These are phyloP conservation scores for Campopleginae sp. DNA, from an alignment of 2,888 invertebrate genomes.

Conservation along the genomic window DNA sequence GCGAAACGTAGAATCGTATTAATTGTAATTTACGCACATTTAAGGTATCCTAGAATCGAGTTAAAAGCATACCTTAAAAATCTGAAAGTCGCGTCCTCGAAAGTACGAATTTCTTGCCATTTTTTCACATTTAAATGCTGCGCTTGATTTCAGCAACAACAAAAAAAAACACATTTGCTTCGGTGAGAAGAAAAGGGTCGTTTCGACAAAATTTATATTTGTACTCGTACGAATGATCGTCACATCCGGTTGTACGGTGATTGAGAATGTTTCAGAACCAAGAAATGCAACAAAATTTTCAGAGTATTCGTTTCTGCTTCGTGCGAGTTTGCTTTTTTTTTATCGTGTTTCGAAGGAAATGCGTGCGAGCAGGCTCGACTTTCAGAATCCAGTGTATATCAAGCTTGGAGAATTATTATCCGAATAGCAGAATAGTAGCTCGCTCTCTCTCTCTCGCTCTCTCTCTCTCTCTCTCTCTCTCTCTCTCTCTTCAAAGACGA, in stretches of 20 bases:
- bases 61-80: slow-evolving; percentile 53
- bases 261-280: not conserved
- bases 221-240: not conserved
- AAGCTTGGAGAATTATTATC: slow-evolving; percentile 64
- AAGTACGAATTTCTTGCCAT: not conserved
- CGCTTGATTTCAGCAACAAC: not conserved
- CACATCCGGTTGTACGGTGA: not conserved
- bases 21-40: slow-evolving; percentile 68
- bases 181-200: not conserved
- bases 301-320: not conserved
- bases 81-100: slow-evolving; percentile 56
- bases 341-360: not conserved
- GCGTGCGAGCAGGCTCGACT: slow-evolving; percentile 35
- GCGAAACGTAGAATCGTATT: slow-evolving; percentile 66
- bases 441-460: slow-evolving; percentile 59
- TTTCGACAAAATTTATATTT: not conserved
- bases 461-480: slow-evolving; percentile 58
- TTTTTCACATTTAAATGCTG: not conserved
- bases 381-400: slow-evolving; percentile 53
- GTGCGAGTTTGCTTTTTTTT: not conserved
- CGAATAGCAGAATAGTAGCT: slow-evolving; percentile 60
- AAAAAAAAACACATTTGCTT: not conserved
- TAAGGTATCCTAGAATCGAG: slow-evolving; percentile 62
- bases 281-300: not conserved
- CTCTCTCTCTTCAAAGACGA: slow-evolving; percentile 46